These are phyloP conservation scores for Drosophila diplacantha DNA, from an alignment of 2,888 invertebrate species.

Conservation along the genomic window DNA sequence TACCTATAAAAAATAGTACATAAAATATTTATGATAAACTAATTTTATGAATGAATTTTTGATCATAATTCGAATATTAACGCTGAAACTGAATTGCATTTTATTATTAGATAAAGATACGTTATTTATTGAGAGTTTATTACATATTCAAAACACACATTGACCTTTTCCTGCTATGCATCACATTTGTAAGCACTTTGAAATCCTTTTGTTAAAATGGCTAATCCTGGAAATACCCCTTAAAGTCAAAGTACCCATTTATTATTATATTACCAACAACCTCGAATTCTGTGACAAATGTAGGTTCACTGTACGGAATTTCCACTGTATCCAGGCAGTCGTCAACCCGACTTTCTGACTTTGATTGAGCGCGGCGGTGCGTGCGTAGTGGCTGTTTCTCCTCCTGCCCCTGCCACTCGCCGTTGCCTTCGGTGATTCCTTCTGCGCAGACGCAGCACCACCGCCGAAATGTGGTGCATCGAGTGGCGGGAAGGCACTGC, in stretches of 20 bases:
- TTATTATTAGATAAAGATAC: neutral
- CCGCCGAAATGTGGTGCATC: conserved; percentile 42
- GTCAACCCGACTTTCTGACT: conserved; percentile 54
- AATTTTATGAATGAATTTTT: neutral
- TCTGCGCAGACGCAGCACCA: conserved; percentile 54
- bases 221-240: neutral
- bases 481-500: conserved; percentile 42
- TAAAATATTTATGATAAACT: neutral
- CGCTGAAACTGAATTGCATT: neutral
- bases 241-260: neutral
- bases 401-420: conserved; percentile 16
- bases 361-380: conserved; percentile 67
- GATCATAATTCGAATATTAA: too few relatives aligned
- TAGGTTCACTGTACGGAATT: neutral
- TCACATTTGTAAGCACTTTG: neutral
- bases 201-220: neutral
- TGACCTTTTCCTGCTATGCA: neutral
- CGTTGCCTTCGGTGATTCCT: conserved; percentile 2
- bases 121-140: neutral
- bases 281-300: neutral
- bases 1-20: neutral
- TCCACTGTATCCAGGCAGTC: conserved; percentile 27
- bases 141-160: too few relatives aligned
- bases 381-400: conserved; percentile 35
- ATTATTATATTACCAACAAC: neutral